Evolutionary conservation across 2,113 vertebrate genomes (phyloP).

Genomic region (Phrynocephalus versicolor): DNA sequence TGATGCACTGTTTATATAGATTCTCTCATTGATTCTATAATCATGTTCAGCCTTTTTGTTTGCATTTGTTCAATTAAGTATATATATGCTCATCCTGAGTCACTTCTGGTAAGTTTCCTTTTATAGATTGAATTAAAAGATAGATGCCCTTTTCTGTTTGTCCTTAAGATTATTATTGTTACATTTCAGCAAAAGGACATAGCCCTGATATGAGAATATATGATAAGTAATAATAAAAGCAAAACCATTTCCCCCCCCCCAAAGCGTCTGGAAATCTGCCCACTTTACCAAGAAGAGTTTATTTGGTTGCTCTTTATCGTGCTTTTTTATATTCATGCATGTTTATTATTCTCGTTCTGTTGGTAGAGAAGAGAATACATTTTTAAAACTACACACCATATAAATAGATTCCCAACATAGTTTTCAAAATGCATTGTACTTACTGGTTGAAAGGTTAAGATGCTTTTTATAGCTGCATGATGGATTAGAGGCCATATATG

Average conservation of each 20-base stretch:
- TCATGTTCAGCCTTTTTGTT: conserved; percentile 55
- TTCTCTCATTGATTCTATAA: conserved; percentile 31
- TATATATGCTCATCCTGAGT: conserved; percentile 46
- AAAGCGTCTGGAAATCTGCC: conserved; percentile 13
- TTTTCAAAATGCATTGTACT: not conserved
- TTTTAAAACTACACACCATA: not conserved
- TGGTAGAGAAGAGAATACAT: accelerated
- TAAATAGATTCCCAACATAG: accelerated
- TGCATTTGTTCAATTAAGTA: conserved; percentile 47
- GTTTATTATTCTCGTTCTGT: accelerated
- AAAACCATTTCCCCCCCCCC: conserved; percentile 1
- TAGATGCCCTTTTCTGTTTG: conserved; percentile 62
- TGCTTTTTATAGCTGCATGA: not conserved
- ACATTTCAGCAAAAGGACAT: conserved; percentile 43
- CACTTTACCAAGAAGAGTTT: conserved; percentile 18
- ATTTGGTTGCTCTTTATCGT: not conserved
- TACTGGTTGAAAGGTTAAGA: not conserved
- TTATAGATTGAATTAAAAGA: conserved; percentile 60
- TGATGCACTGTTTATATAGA: conserved; percentile 40
- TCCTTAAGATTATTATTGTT: conserved; percentile 27
- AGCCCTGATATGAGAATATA: conserved; percentile 23
- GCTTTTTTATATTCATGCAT: not conserved
- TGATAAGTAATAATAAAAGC: not conserved
- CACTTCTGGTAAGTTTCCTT: conserved; percentile 53
- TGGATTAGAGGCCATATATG: not conserved